Conservation (phyloP, 2,113 vertebrate species). For the Brienomyrus brachyistius region DNA sequence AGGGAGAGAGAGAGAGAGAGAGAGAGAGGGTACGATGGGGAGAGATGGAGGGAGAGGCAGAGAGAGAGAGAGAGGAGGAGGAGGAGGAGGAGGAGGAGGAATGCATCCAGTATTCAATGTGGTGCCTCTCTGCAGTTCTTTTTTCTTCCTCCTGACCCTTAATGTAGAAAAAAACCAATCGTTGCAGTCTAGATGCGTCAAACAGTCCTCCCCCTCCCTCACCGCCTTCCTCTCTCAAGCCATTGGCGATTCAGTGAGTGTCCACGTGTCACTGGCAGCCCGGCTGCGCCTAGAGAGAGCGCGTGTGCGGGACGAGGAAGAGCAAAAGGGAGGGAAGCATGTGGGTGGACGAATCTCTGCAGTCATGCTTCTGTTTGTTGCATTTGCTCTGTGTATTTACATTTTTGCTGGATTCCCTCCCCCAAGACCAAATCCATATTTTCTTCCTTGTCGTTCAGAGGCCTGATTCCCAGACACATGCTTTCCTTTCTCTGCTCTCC, state of each 20-base stretch:
- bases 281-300: constrained; percentile 39
- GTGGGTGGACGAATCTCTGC: background rate
- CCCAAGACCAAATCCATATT: background rate
- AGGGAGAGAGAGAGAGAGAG: constrained; percentile 43
- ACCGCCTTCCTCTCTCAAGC: background rate
- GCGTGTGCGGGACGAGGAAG: background rate
- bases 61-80: constrained; percentile 22
- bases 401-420: background rate
- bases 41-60: constrained; percentile 20
- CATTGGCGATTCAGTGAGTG: constrained; percentile 56
- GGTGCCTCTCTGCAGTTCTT: constrained; percentile 55
- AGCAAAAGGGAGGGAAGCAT: background rate
- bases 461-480: background rate
- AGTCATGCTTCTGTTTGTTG: background rate
- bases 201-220: constrained; percentile 25
- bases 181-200: constrained; percentile 44
- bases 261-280: constrained; percentile 56
- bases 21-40: constrained; percentile 27
- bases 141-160: constrained; percentile 34
- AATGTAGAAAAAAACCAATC: constrained; percentile 45
- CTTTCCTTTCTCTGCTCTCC: background rate
- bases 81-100: constrained; percentile 28
- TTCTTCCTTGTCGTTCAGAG: background rate
- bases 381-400: background rate
- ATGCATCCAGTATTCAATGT: constrained; percentile 58